Conservation (phyloP, 2,888 invertebrate genomes). For the Spodoptera picta region DNA sequence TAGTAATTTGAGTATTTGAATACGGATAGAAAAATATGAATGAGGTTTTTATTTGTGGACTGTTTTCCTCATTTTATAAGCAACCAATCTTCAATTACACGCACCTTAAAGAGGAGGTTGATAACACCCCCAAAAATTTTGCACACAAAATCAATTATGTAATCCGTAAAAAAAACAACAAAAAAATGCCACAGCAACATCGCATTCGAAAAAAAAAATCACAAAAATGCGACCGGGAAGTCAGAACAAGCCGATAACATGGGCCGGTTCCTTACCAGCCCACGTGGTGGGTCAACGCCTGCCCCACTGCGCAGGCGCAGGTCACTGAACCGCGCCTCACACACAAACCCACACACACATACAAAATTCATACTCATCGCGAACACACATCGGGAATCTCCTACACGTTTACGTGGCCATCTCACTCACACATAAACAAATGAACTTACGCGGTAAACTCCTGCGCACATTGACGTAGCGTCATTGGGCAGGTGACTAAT, state of each 20-base stretch:
- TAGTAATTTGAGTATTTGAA: no score
- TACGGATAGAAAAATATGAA: no score
- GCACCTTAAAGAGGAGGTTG: background rate
- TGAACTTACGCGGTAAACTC: conserved; percentile 45
- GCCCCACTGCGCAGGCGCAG: conserved; percentile 82
- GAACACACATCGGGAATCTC: conserved; percentile 43
- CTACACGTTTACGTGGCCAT: conserved; percentile 28
- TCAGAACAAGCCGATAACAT: conserved; percentile 68
- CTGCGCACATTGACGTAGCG: conserved; percentile 53
- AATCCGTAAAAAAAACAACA: background rate
- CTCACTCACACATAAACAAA: conserved; percentile 41
- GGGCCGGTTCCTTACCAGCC: conserved; percentile 69
- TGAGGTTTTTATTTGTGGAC: no score
- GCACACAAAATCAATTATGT: background rate
- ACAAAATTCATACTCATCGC: conserved; percentile 44
- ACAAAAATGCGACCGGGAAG: conserved; percentile 69
- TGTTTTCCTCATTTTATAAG: no score
- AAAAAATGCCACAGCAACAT: conserved; percentile 17
- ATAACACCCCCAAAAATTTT: background rate
- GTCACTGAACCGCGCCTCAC: conserved; percentile 76
- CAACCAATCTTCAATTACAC: background rate
- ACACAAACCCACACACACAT: conserved; percentile 51
- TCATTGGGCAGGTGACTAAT: conserved; percentile 76
- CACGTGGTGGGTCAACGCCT: conserved; percentile 87
- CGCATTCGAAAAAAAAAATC: conserved; percentile 40